Evolutionary conservation across 35 echinoderm and acorn worm species (phyloP), one percentile per base, ranked within the genome.

Genomic region (Ptychodera flava): DNA sequence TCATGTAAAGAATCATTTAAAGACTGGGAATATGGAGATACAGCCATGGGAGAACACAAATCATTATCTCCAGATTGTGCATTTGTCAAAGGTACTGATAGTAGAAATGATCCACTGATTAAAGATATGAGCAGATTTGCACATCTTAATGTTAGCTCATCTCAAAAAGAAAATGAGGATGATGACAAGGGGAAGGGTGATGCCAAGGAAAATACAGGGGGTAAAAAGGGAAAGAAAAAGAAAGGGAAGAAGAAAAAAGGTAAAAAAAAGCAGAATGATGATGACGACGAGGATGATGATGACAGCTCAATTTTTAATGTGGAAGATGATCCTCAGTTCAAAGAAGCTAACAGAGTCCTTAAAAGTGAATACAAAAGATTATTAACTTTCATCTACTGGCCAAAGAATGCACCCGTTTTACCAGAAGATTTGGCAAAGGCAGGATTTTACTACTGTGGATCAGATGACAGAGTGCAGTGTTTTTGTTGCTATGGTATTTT

Each of bases 1-100:
- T 80, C 83, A 30, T 99, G 96, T 84, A 77, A 84, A 22, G 96
- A 90, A 1, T 77, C 86, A 31, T 89, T 99, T 29, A 92, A 92
- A 82, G 88, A 94, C 36, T 99, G 90, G n/a, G 90, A 90, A 78
- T 91, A 64, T 89, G 92, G 96, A 29, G 96, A 99, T 77, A 88
- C 90, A 30, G 96, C 92, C 14, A 92, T 99, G 88, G 96, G 96
- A 78, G 96, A 99, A 77, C 96, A 99, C 76, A 92, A 86, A 85
- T 87, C 79, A 52, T 86, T 90, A 28, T 94, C 92, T 86, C 92
- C 93, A 76, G 86, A 82, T 2, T 99, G 96, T 37, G 85, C 85
- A 22, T 99, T 99, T 90, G 90, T 94, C 16, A 77, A 79, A 78
- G 90, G 87, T 79, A 84, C 33, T 1, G 86, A 85, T 36, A 78